Conservation (phyloP, 2,888 invertebrate species). For the Phalera bucephala region DNA sequence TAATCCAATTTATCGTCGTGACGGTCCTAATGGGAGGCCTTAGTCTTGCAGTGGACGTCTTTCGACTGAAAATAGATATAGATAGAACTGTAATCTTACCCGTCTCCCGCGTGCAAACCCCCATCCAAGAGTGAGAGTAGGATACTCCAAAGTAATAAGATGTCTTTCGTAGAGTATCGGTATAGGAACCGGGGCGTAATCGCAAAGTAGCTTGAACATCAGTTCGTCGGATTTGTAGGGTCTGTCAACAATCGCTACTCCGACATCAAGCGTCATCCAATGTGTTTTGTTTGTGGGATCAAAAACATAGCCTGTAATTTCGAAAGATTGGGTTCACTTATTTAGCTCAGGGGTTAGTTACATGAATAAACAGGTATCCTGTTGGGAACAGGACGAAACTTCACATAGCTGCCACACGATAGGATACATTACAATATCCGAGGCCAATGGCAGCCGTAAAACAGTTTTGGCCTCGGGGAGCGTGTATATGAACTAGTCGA, state of each 20-base stretch:
- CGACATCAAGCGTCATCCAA: not conserved
- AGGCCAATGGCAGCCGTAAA: too few species aligned
- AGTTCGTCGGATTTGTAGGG: not conserved
- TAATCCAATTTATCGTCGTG: too few species aligned
- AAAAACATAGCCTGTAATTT: not conserved
- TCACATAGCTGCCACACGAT: too few species aligned
- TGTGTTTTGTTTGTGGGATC: not conserved
- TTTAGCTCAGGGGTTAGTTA: too few species aligned
- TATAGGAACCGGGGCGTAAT: not conserved
- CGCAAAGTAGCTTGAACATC: not conserved
- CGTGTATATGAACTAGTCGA: too few species aligned
- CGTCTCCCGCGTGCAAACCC: not conserved
- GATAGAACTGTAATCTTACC: not conserved
- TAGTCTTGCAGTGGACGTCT: too few species aligned
- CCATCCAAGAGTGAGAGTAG: not conserved
- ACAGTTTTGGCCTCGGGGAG: too few species aligned
- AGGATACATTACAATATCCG: too few species aligned
- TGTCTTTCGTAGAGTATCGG: not conserved
- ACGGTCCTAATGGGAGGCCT: too few species aligned
- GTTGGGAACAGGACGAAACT: too few species aligned
- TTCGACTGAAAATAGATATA: too few species aligned
- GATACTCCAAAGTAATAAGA: not conserved
- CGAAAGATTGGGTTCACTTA: not conserved
- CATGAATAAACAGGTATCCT: too few species aligned
- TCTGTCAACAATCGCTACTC: not conserved